Evolutionary conservation across 64 coral and sea anemone genomes (phyloP).

Genomic region (Trachythela sp.): DNA sequence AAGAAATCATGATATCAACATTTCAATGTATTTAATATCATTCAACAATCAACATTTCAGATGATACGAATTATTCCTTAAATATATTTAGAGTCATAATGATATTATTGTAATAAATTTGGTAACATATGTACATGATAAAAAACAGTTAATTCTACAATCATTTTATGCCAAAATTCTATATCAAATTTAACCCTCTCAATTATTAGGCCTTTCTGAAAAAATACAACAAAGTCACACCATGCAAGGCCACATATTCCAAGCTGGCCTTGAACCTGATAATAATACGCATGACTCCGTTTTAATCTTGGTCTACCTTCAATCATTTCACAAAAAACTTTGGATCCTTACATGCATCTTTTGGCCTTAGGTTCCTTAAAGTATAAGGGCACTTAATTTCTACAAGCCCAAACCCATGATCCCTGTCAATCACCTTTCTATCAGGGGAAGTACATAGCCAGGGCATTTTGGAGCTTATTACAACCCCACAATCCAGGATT

Average conservation of each 20-base stretch:
- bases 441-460: conserved; percentile 47
- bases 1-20: too few species aligned
- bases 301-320: conserved; percentile 35
- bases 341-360: conserved; percentile 37
- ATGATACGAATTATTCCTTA: too few species aligned
- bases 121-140: conserved; percentile 38
- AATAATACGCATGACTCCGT: conserved; percentile 33
- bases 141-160: conserved; percentile 34
- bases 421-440: conserved; percentile 52
- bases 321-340: conserved; percentile 30
- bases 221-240: conserved; percentile 36
- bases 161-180: conserved; percentile 38
- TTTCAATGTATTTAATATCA: background rate
- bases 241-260: background rate
- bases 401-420: conserved; percentile 37
- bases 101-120: too few species aligned
- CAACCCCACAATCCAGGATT: conserved; percentile 46
- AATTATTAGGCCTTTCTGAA: conserved; percentile 30
- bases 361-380: conserved; percentile 30
- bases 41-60: background rate
- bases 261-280: conserved; percentile 36
- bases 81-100: too few species aligned
- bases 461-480: conserved; percentile 26
- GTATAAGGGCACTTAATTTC: conserved; percentile 50
- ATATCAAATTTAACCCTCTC: conserved; percentile 51